Percentiles rank a stretch among this genome's conserved stretches.
These are phyloP conservation scores for Crotalus helleri DNA, from an alignment of 2,113 vertebrate genomes.

Conservation along the genomic window DNA sequence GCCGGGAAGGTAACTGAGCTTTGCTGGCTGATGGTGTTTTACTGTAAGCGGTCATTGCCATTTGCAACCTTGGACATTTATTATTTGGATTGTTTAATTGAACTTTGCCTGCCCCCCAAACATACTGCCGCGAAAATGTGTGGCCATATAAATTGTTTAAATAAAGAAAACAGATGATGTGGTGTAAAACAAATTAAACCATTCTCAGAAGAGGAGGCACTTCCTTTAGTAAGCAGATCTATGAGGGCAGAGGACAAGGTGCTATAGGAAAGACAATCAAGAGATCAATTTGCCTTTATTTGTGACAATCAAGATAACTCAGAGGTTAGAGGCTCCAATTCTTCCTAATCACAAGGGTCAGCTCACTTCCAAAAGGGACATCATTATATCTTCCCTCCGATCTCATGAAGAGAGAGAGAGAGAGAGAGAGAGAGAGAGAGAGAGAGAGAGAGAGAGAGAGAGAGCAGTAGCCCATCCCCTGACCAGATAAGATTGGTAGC, in stretches of 20 bases:
- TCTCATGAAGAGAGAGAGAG: neutral
- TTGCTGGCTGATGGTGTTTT: neutral
- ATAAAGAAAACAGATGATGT: neutral
- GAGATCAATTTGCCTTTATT: neutral
- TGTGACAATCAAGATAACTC: neutral
- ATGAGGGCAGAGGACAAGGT: neutral
- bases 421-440: no score
- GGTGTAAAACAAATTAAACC: neutral
- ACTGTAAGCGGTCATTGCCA: neutral
- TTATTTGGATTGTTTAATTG: neutral
- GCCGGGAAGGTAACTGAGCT: neutral
- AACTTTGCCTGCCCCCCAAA: neutral
- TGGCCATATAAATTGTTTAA: neutral
- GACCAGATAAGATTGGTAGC: neutral
- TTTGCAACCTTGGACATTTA: neutral
- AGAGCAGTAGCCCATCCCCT: neutral
- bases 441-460: no score
- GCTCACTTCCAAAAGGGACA: neutral
- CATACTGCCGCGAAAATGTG: neutral
- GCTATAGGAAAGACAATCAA: neutral
- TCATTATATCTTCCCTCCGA: neutral
- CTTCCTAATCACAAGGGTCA: neutral
- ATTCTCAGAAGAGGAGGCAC: neutral
- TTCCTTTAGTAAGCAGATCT: neutral
- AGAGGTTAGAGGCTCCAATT: neutral